Conservation (phyloP, 2,113 vertebrate genomes). For the Candoia aspera region DNA sequence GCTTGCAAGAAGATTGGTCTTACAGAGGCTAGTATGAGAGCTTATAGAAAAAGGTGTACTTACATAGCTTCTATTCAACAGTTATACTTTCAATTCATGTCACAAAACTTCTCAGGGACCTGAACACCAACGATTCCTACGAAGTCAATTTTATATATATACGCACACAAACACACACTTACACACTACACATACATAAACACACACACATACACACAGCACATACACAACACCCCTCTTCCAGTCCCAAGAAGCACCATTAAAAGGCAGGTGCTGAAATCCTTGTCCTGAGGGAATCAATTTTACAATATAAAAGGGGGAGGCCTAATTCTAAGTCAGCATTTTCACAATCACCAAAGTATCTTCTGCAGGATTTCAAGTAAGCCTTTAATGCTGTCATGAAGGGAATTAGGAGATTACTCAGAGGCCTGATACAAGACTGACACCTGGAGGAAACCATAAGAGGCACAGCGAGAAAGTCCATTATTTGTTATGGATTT, state of each 20-base stretch:
- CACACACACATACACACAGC: not conserved
- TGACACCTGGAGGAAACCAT: slow-evolving; percentile 66
- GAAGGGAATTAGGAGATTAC: not conserved
- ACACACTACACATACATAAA: not conserved
- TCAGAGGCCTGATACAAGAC: slow-evolving; percentile 30
- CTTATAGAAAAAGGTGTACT: not conserved
- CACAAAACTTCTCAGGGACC: slow-evolving; percentile 1
- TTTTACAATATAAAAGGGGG: not conserved
- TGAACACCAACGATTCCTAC: not conserved
- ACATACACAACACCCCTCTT: not conserved
- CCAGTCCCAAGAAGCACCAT: slow-evolving; percentile 12
- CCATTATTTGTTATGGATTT: not conserved
- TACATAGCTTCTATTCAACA: not conserved
- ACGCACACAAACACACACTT: accelerated
- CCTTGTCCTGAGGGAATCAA: not conserved
- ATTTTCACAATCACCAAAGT: slow-evolving; percentile 17
- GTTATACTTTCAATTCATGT: not conserved
- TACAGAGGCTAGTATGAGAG: not conserved
- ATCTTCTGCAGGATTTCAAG: slow-evolving; percentile 15
- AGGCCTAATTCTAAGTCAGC: not conserved
- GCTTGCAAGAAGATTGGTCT: not conserved
- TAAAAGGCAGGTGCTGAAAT: slow-evolving; percentile 2
- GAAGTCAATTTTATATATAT: not conserved
- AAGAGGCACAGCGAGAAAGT: slow-evolving; percentile 29
- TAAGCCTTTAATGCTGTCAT: slow-evolving; percentile 8